Conservation (phyloP, 2,888 invertebrate genomes). For the Chaetoderma sp. region DNA sequence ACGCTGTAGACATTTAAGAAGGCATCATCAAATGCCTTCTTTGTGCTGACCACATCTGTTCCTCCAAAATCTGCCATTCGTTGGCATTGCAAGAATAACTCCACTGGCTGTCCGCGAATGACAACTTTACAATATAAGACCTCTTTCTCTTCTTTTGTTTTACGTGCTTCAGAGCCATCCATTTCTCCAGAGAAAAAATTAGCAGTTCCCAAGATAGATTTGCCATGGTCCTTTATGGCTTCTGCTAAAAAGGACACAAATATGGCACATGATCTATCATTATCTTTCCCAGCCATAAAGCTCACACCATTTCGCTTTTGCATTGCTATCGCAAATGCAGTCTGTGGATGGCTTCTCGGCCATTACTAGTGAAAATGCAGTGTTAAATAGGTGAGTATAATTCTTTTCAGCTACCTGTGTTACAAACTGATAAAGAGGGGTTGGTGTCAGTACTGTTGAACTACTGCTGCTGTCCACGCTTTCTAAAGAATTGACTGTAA, state of each 20-base stretch:
- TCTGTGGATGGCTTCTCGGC: not conserved
- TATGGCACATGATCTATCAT: not conserved
- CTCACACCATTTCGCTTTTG: not conserved
- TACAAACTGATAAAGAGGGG: too few relatives aligned
- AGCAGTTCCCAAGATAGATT: not conserved
- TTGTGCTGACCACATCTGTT: not conserved
- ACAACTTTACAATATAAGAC: constrained; percentile 10
- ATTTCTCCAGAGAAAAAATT: constrained; percentile 9
- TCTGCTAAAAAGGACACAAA: not conserved
- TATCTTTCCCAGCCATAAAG: not conserved
- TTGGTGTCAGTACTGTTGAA: too few relatives aligned
- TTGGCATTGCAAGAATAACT: constrained; percentile 4
- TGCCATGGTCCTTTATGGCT: not conserved
- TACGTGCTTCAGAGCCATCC: constrained; percentile 14
- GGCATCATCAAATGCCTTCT: not conserved
- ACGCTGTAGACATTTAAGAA: not conserved
- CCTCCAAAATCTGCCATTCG: constrained; percentile 10
- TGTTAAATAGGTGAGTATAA: too few relatives aligned
- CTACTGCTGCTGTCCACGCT: too few relatives aligned
- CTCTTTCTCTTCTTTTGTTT: constrained; percentile 7
- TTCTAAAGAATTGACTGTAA: too few relatives aligned
- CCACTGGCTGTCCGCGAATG: not conserved
- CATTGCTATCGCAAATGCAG: not conserved
- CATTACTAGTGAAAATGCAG: not conserved
- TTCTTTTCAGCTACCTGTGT: too few relatives aligned